Evolutionary conservation across 1,140 invertebrate species (phyloP).

Genomic region (Mesaphorura yosii): DNA sequence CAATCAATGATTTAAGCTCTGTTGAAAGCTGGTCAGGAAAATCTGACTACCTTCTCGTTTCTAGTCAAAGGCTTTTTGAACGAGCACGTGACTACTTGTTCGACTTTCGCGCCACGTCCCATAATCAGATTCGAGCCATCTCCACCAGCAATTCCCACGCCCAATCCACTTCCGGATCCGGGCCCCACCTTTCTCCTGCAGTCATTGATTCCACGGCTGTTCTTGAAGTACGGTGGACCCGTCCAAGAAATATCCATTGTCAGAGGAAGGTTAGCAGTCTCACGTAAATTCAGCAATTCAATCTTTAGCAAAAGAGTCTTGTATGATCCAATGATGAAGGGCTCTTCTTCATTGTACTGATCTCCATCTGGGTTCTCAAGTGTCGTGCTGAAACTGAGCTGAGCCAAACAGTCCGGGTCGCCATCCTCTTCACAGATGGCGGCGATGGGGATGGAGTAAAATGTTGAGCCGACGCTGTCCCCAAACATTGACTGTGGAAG

Average conservation of each 20-base stretch:
- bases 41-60: slow-evolving; percentile 3
- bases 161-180: too few relatives aligned
- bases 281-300: background rate
- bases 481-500: too few relatives aligned
- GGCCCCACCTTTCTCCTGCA: too few relatives aligned
- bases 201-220: background rate
- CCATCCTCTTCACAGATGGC: slow-evolving; percentile 10
- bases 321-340: slow-evolving; percentile 2
- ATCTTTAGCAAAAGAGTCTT: background rate
- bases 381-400: background rate
- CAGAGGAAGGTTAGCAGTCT: slow-evolving; percentile 5
- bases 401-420: slow-evolving; percentile 1
- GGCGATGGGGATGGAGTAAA: slow-evolving; percentile 3
- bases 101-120: background rate
- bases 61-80: background rate
- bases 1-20: background rate
- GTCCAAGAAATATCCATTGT: background rate
- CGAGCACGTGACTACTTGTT: background rate
- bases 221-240: background rate
- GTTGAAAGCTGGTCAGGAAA: background rate
- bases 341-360: background rate
- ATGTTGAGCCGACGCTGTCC: too few relatives aligned
- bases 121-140: too few relatives aligned
- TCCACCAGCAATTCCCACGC: too few relatives aligned
- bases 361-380: background rate